Percentiles rank a stretch among this genome's conserved stretches.
Conservation (phyloP, 64 coral and sea anemone species). For the Stichodactyla mertensii region DNA sequence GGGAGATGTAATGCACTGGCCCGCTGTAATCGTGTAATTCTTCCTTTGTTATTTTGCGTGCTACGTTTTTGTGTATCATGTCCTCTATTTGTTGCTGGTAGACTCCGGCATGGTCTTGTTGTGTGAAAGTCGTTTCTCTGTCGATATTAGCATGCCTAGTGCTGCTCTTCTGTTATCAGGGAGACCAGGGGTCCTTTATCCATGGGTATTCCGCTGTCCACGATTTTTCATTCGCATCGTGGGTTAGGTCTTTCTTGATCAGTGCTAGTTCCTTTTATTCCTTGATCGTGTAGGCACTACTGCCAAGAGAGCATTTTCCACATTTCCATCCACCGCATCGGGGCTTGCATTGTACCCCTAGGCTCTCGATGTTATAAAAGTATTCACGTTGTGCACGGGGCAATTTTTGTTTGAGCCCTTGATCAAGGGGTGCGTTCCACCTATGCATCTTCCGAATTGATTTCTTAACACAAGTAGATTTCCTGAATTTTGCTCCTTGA, state of each 20-base stretch:
- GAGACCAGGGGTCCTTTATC: slow-evolving; percentile 33
- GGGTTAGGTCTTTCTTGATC: slow-evolving; percentile 29
- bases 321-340: slow-evolving; percentile 52
- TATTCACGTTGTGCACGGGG: not conserved
- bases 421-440: slow-evolving; percentile 10
- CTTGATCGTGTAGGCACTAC: slow-evolving; percentile 27
- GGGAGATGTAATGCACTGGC: slow-evolving; percentile 6
- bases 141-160: too few species aligned
- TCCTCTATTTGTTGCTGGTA: too few species aligned
- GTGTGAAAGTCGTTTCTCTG: too few species aligned
- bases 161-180: too few species aligned
- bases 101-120: too few species aligned
- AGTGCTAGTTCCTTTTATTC: slow-evolving; percentile 34
- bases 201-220: slow-evolving; percentile 38
- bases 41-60: slow-evolving; percentile 3
- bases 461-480: too few species aligned
- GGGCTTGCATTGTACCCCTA: slow-evolving; percentile 23
- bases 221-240: not conserved
- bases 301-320: slow-evolving; percentile 25
- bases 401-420: not conserved
- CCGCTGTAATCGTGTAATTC: slow-evolving; percentile 41
- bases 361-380: slow-evolving; percentile 37
- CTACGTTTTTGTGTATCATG: too few species aligned
- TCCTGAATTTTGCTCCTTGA: too few species aligned
- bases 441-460: too few species aligned